Evolutionary conservation across 2,888 invertebrate genomes (phyloP), one percentile per base, ranked within the genome.

Genomic region (Apantesis nais): DNA sequence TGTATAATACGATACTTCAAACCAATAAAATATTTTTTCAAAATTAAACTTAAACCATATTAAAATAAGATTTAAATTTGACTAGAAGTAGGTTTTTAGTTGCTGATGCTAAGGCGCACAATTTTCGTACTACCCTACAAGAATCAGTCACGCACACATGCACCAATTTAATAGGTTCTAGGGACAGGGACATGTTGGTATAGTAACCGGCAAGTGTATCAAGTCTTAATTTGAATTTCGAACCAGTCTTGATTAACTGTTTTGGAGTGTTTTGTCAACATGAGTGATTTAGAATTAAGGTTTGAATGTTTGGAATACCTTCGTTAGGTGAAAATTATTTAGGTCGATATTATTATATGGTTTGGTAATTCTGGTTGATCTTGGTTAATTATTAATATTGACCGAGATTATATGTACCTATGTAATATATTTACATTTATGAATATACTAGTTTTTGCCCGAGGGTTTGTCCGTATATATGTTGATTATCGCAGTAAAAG

Each of bases 91-190:
- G 14, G 9, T 37, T 34, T 52, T 41, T 14, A 41, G 55, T 60
- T n/a, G 7, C 52, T 22, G 22, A 29, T 65, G 64, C 29, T 29
- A 55, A 61, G 34, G 39, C 48, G 58, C 37, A 34, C 63, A 62
- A 55, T 70, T 67, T 67, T 60, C 61, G 22, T 67, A 67, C 67
- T 69, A 74, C 74, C 76, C 76, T 73, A 74, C 73, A 76, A 81
- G 82, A 79, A 89, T 92, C 91, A 89, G 91, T 89, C 82, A 88
- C 89, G 89, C 89, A 89, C 91, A 92, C 90, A 91, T 91, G 91
- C 88, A 83, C 83, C 78, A 77, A 74, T 86, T 82, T 89, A 90
- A 89, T 87, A 82, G 86, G 88, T 83, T 83, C 79, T 78, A 75
- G 65, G 74, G 68, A 72, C 66, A 72, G 60, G 69, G 69, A 64